phyloP scores from a whole-genome alignment of 2,888 invertebrate species.

The Ligdia adustata region DNA sequence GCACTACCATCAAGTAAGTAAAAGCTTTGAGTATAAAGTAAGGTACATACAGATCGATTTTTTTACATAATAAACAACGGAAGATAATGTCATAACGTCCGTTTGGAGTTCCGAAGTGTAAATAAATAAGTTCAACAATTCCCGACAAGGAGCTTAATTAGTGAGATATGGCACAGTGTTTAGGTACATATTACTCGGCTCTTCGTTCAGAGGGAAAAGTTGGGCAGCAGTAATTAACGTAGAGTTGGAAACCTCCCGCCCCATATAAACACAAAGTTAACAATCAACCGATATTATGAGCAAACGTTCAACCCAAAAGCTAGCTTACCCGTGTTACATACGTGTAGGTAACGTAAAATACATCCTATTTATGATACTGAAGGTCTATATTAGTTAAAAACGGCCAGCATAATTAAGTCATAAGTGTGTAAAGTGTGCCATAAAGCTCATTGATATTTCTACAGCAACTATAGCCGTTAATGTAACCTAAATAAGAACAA shows the following conservation, averaged over 20 bases:
- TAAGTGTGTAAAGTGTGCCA: slow-evolving; percentile 22
- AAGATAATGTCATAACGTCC: neutral
- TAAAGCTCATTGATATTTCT: slow-evolving; percentile 41
- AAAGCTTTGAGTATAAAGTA: no score
- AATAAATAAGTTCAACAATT: slow-evolving; percentile 19
- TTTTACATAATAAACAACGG: slow-evolving; percentile 2
- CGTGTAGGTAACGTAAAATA: slow-evolving; percentile 21
- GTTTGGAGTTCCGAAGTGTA: slow-evolving; percentile 4
- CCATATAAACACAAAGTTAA: slow-evolving; percentile 49
- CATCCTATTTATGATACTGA: slow-evolving; percentile 17
- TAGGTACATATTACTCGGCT: slow-evolving; percentile 45
- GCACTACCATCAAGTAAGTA: no score
- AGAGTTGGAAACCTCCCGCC: slow-evolving; percentile 48
- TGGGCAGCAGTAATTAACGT: slow-evolving; percentile 48
- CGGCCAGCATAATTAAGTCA: slow-evolving; percentile 30
- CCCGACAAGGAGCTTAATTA: slow-evolving; percentile 53
- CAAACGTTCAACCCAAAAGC: slow-evolving; percentile 38
- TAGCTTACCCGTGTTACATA: slow-evolving; percentile 26
- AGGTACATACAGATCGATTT: no score
- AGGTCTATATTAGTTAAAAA: slow-evolving; percentile 6
- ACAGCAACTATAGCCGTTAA: slow-evolving; percentile 37
- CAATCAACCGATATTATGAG: slow-evolving; percentile 42
- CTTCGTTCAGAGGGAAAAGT: slow-evolving; percentile 52
- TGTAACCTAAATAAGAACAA: slow-evolving; percentile 46
- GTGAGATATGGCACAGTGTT: slow-evolving; percentile 62